phyloP scores from a whole-genome alignment of 2,113 vertebrate genomes.

The Tyrannus savana region DNA sequence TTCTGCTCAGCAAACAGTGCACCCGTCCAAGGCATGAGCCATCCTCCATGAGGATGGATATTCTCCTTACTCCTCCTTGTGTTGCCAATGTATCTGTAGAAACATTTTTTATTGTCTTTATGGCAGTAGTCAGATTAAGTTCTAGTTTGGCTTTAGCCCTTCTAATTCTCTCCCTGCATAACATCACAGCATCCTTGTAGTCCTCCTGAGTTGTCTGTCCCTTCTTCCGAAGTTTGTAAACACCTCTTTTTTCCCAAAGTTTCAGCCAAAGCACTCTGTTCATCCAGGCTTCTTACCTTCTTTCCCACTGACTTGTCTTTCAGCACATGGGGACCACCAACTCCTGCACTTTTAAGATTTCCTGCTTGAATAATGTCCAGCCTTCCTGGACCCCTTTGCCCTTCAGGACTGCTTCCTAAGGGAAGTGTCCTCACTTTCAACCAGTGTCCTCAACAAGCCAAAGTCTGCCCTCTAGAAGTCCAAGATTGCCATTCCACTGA shows the following conservation, averaged over 20 bases:
- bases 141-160: background rate
- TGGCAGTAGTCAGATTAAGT: background rate
- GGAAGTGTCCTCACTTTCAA: background rate
- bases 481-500: background rate
- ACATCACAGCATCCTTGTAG: background rate
- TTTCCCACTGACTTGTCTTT: background rate
- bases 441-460: background rate
- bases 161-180: background rate
- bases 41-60: background rate
- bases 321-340: background rate
- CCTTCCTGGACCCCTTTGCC: background rate
- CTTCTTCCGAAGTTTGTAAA: background rate
- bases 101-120: background rate
- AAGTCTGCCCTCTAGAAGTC: background rate
- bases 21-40: fast-evolving
- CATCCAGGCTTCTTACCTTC: background rate
- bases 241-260: background rate
- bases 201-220: background rate
- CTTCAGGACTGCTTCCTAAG: background rate
- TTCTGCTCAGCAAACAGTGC: background rate
- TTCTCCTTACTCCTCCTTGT: background rate
- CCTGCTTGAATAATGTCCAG: background rate
- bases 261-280: background rate
- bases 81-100: background rate
- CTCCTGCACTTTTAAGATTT: background rate